Evolutionary conservation across 92 coral and sea anemone species (phyloP).

Genomic region (Actinernus sp.): DNA sequence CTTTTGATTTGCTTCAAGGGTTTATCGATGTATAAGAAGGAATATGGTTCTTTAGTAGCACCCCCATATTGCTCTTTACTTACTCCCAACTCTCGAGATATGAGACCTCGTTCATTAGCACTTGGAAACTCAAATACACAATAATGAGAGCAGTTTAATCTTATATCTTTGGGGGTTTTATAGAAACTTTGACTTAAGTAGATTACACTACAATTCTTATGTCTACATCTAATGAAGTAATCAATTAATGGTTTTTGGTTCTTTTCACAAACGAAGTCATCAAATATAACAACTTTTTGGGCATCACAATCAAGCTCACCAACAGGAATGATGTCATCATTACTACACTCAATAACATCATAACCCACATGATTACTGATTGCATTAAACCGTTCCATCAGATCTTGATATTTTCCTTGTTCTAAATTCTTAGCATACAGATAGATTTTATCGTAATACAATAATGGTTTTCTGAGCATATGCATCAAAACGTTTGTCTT

Average conservation of each 20-base stretch:
- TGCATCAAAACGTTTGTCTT: conserved; percentile 7
- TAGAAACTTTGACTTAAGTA: too few species aligned
- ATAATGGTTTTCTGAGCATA: not conserved
- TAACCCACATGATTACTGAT: conserved; percentile 1
- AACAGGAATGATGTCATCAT: not conserved
- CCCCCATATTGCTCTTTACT: too few species aligned
- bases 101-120: too few species aligned
- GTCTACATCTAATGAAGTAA: conserved; percentile 5
- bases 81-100: too few species aligned
- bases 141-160: too few species aligned
- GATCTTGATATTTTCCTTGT: conserved; percentile 2
- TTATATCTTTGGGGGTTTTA: too few species aligned
- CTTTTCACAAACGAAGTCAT: conserved; percentile 8
- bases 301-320: not conserved
- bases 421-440: conserved; percentile 4
- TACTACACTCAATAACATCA: not conserved
- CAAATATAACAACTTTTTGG: conserved; percentile 7
- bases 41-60: too few species aligned
- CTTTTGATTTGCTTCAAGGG: too few species aligned
- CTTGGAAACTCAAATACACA: too few species aligned
- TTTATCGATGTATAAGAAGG: too few species aligned
- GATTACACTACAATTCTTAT: not conserved
- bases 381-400: not conserved
- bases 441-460: conserved; percentile 5
- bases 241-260: conserved; percentile 5